Evolutionary conservation across 2,888 invertebrate species (phyloP), one percentile per base, ranked within the genome.

Genomic region (Beris chalybata): DNA sequence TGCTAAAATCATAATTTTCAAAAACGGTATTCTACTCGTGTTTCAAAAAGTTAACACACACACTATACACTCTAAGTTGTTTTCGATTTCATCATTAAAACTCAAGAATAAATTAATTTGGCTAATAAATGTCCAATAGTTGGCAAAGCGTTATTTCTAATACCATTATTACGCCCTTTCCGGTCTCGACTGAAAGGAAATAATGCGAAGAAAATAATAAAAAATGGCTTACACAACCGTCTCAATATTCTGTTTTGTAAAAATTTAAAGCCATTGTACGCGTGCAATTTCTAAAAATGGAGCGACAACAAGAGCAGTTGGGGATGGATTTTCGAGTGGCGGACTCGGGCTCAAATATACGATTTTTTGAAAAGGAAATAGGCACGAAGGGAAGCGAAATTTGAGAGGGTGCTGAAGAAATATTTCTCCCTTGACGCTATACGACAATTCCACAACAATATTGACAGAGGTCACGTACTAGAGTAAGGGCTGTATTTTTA

Each of bases 391-490:
- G 52, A 22, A 58, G 9, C 58, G 30, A 58, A 38, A 45, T 11
- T 13, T 43, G 6, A 38, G 43, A 38, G 58, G 58, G 47, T 58
- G 30, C 58, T 30, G 58, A 58, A 45, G 56, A 63, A 65, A 68
- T 68, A 68, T 68, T 61, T 68, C 65, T 68, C 67, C 67, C 67
- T 55, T 68, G 67, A 65, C 59, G 65, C 67, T 56, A 50, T 52
- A 43, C 53, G 56, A 65, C 61, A 58, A 29, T 58, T 44, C 58
- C 58, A 29, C 47, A 48, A 59, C 66, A 59, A 66, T 66, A 69
- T 69, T 69, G 69, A 56, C 69, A 66, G 69, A 69, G 69, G 69
- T 69, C 69, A 69, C 69, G 69, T 69, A 69, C 64, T 68, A 22
- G 13, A 64, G 45, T 66, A 64, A 69, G 64, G 59, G 56, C 64